Base-by-base conservation (phyloP, 2,797 vertebrate genomes). In the Enteromius afrohamiltoni region DNA sequence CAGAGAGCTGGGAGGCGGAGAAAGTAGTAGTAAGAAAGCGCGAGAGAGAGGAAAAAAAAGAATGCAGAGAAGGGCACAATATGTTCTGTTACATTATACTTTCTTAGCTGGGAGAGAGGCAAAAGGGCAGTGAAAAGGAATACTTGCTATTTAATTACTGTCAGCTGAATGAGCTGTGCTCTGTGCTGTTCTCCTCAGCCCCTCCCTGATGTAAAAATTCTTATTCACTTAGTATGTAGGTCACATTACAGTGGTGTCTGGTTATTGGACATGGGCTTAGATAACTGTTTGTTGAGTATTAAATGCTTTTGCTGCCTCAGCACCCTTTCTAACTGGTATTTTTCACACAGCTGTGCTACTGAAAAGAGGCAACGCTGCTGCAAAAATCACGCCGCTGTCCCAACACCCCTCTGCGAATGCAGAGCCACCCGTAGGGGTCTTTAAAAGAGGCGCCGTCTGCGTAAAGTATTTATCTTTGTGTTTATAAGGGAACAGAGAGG, bases 231-330 rank as follows among this genome's bases (percentile, higher is more conserved):
- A 95, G 96, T 96, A 98, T 97, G 96, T 98, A 97, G 97, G 97
- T 97, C 97, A 97, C 96, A 96, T 95, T 95, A 95, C 96, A 94
- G 95, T 93, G 93, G 95, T 93, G 96, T 96, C 95, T 96, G 94
- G 95, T 96, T 96, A 96, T 97, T 97, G 97, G 97, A 95, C 96
- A 95, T 94, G 92, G 96, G 96, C 96, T 97, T 95, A 95, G 97
- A 96, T 97, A 96, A 97, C 96, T 97, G 96, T 98, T 97, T 97
- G 97, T 96, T 93, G 95, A 96, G 97, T 97, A 97, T 96, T 96
- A 97, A 97, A 97, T 96, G 95, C 95, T 96, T 98, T 95, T 96
- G 97, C 97, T 98, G 97, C 93, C 96, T 98, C 97, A 98, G 97
- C 97, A 97, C 94, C 94, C 95, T 96, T 95, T 95, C 95, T 93